Conservation (phyloP, 2,888 invertebrate species). For the Macrosiphum euphorbiae region DNA sequence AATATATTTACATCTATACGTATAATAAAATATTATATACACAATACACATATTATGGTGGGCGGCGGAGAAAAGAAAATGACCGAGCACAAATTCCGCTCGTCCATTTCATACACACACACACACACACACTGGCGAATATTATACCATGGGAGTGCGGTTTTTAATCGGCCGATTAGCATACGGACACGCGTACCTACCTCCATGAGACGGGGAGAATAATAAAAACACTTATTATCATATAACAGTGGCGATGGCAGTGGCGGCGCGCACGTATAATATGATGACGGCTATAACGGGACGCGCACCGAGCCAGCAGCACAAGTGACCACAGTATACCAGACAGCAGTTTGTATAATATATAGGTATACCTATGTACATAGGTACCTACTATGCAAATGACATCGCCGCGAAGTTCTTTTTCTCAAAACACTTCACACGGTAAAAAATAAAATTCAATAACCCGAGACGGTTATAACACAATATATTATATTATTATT, state of each 20-base stretch:
- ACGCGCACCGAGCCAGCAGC: not conserved
- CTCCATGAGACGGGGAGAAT: not conserved
- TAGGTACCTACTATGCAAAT: not conserved
- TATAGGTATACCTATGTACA: no score
- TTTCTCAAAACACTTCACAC: not conserved
- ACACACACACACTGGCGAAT: not conserved
- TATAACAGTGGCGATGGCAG: not conserved
- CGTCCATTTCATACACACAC: slow-evolving; percentile 10
- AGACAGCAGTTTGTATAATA: no score
- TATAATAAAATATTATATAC: not conserved
- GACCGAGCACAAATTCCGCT: slow-evolving; percentile 31
- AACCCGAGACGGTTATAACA: not conserved
- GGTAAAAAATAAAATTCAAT: slow-evolving; percentile 15
- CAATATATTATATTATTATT: not conserved
- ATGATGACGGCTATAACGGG: slow-evolving; percentile 12
- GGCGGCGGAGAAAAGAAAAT: not conserved
- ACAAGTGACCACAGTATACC: slow-evolving; percentile 1
- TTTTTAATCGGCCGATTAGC: slow-evolving; percentile 50
- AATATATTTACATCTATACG: not conserved
- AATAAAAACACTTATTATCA: slow-evolving; percentile 22
- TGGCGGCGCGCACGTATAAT: not conserved
- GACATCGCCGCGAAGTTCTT: not conserved
- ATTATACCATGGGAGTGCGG: not conserved
- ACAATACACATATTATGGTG: not conserved
- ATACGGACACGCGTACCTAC: slow-evolving; percentile 20